Conservation (phyloP, 2,113 vertebrate genomes). For the Phrynocephalus versicolor region DNA sequence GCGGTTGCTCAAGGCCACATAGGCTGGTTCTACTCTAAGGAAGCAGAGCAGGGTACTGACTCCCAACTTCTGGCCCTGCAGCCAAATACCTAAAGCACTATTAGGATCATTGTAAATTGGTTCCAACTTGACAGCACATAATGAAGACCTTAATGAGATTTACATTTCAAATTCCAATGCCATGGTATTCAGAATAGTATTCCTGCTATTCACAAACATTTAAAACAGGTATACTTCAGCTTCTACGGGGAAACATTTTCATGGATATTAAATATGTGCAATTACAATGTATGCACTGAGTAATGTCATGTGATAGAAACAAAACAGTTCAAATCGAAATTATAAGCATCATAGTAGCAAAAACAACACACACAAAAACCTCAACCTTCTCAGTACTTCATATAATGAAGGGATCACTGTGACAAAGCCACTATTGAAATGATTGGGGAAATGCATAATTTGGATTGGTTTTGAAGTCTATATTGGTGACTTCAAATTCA, state of each 20-base stretch:
- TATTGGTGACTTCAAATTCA: slow-evolving; percentile 37
- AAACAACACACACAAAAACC: neutral
- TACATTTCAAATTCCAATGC: neutral
- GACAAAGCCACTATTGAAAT: slow-evolving; percentile 9
- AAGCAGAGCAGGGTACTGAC: too few relatives aligned
- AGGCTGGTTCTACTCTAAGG: too few relatives aligned
- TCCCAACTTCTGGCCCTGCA: too few relatives aligned
- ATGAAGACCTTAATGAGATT: neutral
- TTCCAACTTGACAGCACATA: too few relatives aligned
- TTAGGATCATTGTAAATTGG: too few relatives aligned
- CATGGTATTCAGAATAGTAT: slow-evolving; percentile 6
- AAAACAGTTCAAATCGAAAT: neutral
- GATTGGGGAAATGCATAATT: slow-evolving; percentile 34
- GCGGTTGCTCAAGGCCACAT: too few relatives aligned
- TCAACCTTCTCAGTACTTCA: slow-evolving; percentile 28
- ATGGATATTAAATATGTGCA: neutral
- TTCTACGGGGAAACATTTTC: neutral
- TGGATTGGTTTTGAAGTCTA: slow-evolving; percentile 33
- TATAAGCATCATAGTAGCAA: neutral
- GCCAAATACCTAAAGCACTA: too few relatives aligned
- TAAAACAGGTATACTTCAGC: neutral
- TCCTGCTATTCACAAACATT: slow-evolving; percentile 12
- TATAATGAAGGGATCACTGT: slow-evolving; percentile 32
- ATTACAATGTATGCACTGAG: neutral
- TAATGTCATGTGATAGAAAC: slow-evolving; percentile 33